Evolutionary conservation across 2,888 invertebrate genomes (phyloP).

Genomic region (Tigriopus californicus): DNA sequence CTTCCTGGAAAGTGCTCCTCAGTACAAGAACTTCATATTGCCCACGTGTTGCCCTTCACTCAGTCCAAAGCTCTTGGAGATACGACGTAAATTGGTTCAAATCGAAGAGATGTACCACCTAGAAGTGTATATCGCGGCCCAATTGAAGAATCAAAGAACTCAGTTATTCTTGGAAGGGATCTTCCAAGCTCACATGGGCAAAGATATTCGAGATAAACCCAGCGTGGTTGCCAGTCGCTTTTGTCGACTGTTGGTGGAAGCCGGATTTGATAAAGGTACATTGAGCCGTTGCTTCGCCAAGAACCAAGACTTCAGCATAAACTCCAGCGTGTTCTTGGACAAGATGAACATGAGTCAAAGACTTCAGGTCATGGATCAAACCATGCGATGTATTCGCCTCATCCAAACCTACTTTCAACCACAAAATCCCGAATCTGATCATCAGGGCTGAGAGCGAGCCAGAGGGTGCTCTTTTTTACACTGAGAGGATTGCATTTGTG

Average conservation of each 20-base stretch:
- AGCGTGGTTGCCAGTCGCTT: not conserved
- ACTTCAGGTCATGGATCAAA: conserved; percentile 11
- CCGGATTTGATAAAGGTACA: not conserved
- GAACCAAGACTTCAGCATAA: not conserved
- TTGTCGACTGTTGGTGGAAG: not conserved
- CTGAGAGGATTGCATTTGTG: too few species aligned
- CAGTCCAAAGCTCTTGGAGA: not conserved
- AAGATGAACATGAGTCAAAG: conserved; percentile 8
- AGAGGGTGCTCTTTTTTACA: too few species aligned
- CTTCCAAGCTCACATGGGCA: not conserved
- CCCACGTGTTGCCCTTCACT: conserved; percentile 2
- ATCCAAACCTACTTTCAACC: not conserved
- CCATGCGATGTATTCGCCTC: conserved; percentile 1
- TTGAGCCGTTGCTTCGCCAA: not conserved
- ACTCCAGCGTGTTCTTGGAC: not conserved
- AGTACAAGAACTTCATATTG: not conserved
- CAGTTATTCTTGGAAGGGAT: conserved; percentile 9
- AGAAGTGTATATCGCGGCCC: not conserved
- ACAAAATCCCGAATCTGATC: not conserved
- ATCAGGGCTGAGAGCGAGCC: too few species aligned
- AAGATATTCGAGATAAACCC: conserved; percentile 2
- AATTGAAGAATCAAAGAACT: not conserved
- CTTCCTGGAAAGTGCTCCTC: not conserved
- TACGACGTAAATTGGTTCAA: not conserved
- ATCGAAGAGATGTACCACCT: conserved; percentile 5